phyloP scores from a whole-genome alignment of 2,113 vertebrate species.

The Dinomys branickii region DNA sequence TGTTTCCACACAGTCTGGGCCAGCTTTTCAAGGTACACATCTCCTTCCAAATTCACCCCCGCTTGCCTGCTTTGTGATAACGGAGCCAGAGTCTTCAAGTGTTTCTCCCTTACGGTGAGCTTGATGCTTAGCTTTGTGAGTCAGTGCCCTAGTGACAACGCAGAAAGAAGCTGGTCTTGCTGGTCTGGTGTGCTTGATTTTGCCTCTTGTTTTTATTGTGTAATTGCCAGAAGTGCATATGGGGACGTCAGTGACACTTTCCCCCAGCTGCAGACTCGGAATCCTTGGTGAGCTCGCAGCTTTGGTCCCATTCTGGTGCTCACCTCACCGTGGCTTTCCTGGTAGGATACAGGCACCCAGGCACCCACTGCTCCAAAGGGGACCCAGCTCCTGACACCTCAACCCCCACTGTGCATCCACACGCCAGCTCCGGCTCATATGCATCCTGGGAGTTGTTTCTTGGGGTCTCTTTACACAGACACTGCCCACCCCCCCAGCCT shows the following conservation, averaged over 20 bases:
- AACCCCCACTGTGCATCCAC: rapidly evolving
- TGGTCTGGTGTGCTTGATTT: background rate
- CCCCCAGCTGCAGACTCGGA: background rate
- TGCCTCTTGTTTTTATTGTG: background rate
- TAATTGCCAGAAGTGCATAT: background rate
- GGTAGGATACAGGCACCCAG: too few species aligned
- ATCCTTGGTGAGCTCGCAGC: background rate
- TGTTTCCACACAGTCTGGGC: background rate
- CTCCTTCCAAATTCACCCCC: background rate
- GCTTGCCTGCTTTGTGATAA: background rate
- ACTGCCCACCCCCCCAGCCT: background rate
- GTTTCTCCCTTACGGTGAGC: background rate
- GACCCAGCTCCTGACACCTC: background rate
- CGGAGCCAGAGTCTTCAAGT: background rate
- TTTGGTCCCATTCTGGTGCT: background rate
- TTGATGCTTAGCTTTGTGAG: background rate
- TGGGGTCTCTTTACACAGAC: background rate
- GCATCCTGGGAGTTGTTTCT: background rate
- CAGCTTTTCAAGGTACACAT: background rate
- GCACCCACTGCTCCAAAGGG: background rate
- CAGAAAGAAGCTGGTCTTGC: background rate
- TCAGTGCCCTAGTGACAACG: background rate
- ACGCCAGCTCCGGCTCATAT: background rate
- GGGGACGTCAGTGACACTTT: too few species aligned
- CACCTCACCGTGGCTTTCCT: background rate